These are phyloP conservation scores for Acutogordius australiensis DNA, from an alignment of 2,888 invertebrate species.

Conservation along the genomic window DNA sequence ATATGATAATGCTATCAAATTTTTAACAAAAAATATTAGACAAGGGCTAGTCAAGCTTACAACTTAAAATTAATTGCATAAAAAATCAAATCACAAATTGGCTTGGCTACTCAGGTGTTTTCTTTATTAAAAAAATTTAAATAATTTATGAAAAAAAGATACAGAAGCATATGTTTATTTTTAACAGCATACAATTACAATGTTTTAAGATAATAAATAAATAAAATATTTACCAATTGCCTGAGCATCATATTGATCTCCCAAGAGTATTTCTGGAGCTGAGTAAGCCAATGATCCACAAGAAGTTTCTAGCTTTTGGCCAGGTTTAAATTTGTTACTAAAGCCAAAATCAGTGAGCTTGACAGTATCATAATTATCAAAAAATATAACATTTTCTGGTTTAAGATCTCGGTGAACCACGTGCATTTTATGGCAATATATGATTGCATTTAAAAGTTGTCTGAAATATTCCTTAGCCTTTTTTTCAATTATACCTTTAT, in stretches of 20 bases:
- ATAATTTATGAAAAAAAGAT: too few species aligned
- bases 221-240: too few species aligned
- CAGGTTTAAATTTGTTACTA: constrained; percentile 62
- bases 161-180: too few species aligned
- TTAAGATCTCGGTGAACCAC: constrained; percentile 72
- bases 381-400: constrained; percentile 97
- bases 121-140: too few species aligned
- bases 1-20: too few species aligned
- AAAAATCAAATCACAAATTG: too few species aligned
- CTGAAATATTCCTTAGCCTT: constrained; percentile 50
- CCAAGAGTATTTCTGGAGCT: constrained; percentile 86
- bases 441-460: constrained; percentile 81
- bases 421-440: constrained; percentile 70
- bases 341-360: constrained; percentile 94
- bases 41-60: too few species aligned
- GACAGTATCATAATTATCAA: constrained; percentile 74
- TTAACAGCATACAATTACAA: too few species aligned
- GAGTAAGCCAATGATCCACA: constrained; percentile 96
- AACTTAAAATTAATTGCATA: too few species aligned
- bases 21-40: too few species aligned
- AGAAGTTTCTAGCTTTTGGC: constrained; percentile 78
- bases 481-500: constrained; percentile 37
- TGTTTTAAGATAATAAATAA: too few species aligned
- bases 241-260: constrained; percentile 91
- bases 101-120: too few species aligned